Conservation (phyloP, 2,888 invertebrate genomes). For the Drosophila picticornis region DNA sequence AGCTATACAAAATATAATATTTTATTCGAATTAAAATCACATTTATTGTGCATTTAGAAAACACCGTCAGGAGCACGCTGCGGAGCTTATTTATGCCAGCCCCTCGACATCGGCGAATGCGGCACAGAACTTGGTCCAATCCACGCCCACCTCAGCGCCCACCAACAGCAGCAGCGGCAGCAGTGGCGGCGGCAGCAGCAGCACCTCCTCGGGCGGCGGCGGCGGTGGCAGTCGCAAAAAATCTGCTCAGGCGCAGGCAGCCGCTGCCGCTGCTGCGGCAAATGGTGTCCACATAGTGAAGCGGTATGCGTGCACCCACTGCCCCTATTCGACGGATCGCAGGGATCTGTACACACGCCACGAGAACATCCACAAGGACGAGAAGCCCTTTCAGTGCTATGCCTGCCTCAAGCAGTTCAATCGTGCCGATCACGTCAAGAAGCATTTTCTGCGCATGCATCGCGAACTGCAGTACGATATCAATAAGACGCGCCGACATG, state of each 20-base stretch:
- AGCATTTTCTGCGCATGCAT: conserved; percentile 96
- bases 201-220: conserved; percentile 36
- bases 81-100: conserved; percentile 82
- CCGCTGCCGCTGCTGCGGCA: conserved; percentile 69
- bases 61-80: conserved; percentile 81
- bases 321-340: conserved; percentile 96
- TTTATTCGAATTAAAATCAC: neutral
- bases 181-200: conserved; percentile 68
- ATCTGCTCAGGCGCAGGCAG: conserved; percentile 67
- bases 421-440: conserved; percentile 97
- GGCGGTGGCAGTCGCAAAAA: conserved; percentile 75
- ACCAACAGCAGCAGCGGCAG: conserved; percentile 56
- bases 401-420: conserved; percentile 97
- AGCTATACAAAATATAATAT: neutral
- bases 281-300: conserved; percentile 86
- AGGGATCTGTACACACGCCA: conserved; percentile 96
- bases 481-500: conserved; percentile 90
- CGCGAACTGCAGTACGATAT: conserved; percentile 95
- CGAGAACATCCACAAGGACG: conserved; percentile 96
- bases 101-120: conserved; percentile 80
- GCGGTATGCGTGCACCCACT: conserved; percentile 94
- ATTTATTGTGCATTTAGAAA: conserved; percentile 65
- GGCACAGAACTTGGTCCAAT: conserved; percentile 74
- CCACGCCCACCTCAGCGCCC: conserved; percentile 77
- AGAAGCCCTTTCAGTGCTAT: conserved; percentile 97